Evolutionary conservation across 2,113 vertebrate species (phyloP).

Genomic region (Solea senegalensis): DNA sequence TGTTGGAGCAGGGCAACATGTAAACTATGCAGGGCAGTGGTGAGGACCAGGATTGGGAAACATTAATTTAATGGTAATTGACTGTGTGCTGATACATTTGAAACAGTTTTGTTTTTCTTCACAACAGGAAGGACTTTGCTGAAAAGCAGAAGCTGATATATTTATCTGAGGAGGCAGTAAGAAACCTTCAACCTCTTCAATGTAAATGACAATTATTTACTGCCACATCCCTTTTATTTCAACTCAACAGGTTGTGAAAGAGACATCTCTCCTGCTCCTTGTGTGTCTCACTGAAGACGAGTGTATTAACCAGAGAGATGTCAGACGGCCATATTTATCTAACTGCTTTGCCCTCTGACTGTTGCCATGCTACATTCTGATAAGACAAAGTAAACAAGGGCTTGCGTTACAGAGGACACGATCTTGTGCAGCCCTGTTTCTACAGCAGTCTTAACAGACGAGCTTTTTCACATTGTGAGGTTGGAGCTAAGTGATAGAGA

Average conservation of each 20-base stretch:
- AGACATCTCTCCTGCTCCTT: not conserved
- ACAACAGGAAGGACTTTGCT: constrained; percentile 18
- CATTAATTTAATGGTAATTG: too few relatives aligned
- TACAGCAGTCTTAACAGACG: too few relatives aligned
- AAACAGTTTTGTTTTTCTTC: not conserved
- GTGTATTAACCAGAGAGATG: not conserved
- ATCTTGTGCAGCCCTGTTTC: too few relatives aligned
- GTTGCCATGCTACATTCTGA: not conserved
- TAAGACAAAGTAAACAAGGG: not conserved
- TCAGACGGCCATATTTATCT: not conserved
- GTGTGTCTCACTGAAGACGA: not conserved
- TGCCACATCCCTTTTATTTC: not conserved
- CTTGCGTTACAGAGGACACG: too few relatives aligned
- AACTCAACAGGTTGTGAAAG: constrained; percentile 8
- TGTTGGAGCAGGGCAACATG: too few relatives aligned
- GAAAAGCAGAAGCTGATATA: constrained; percentile 4
- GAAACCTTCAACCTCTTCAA: not conserved
- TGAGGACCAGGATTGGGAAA: too few relatives aligned
- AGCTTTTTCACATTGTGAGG: too few relatives aligned
- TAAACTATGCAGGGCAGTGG: too few relatives aligned
- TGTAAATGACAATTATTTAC: not conserved
- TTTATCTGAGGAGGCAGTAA: constrained; percentile 26
- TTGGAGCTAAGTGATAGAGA: too few relatives aligned
- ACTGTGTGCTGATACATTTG: too few relatives aligned
- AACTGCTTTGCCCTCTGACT: too few relatives aligned